Evolutionary conservation across 2,888 invertebrate genomes (phyloP).

Genomic region (Ceriagrion tenellum): DNA sequence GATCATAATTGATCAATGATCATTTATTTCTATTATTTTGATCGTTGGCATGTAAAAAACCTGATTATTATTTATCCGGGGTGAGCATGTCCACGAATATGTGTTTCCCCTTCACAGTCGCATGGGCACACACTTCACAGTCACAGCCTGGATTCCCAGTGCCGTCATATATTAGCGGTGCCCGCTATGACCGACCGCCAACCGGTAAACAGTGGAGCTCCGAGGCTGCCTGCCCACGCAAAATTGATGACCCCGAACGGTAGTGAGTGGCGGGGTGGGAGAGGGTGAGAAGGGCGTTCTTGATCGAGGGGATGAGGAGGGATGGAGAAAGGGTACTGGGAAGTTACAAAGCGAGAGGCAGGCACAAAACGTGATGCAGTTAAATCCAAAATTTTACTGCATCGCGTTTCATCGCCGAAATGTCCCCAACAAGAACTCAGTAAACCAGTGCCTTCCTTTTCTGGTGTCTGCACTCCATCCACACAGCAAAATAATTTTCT

Average conservation of each 20-base stretch:
- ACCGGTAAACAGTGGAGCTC: background rate
- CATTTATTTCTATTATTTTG: too few relatives aligned
- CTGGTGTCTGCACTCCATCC: too few relatives aligned
- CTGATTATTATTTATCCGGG: too few relatives aligned
- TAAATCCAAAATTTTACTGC: background rate
- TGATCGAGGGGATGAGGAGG: background rate
- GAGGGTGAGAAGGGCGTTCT: background rate
- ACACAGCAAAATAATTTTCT: background rate
- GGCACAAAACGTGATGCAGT: background rate
- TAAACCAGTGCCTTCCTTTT: background rate
- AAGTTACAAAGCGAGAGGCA: background rate
- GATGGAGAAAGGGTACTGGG: background rate
- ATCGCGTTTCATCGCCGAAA: background rate
- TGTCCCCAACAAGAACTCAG: background rate
- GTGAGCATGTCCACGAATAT: too few relatives aligned
- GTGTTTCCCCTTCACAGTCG: too few relatives aligned
- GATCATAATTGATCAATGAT: too few relatives aligned
- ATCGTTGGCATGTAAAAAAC: too few relatives aligned
- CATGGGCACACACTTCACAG: too few relatives aligned
- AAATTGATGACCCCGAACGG: background rate
- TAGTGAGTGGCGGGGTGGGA: background rate
- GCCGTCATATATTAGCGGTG: too few relatives aligned
- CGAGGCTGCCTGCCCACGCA: background rate
- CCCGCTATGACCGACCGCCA: background rate
- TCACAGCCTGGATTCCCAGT: too few relatives aligned